phyloP scores from a whole-genome alignment of 2,797 vertebrate genomes.

The Naso thynnoides region DNA sequence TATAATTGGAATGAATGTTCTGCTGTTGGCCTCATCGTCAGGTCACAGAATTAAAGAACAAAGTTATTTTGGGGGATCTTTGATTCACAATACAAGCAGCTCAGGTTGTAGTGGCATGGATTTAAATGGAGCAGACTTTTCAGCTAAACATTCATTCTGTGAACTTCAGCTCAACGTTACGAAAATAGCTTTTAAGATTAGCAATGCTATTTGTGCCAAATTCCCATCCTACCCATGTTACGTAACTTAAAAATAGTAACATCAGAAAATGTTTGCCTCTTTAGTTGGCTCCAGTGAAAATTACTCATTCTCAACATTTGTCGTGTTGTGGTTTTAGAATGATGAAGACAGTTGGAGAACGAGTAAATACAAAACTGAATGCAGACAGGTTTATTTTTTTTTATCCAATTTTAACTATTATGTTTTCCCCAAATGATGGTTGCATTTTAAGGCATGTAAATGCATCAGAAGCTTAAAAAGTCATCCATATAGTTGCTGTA shows the following conservation, averaged over 20 bases:
- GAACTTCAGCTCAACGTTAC: not conserved
- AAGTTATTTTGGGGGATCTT: too few species aligned
- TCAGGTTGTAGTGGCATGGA: not conserved
- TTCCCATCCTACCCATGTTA: not conserved
- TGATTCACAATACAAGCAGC: not conserved
- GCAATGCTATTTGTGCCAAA: not conserved
- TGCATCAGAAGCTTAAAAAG: not conserved
- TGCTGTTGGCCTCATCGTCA: too few species aligned
- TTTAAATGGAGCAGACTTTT: not conserved
- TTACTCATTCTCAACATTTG: not conserved
- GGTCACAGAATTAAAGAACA: too few species aligned
- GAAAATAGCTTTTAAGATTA: not conserved
- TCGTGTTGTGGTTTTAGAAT: not conserved
- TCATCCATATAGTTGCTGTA: not conserved
- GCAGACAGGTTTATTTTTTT: too few species aligned
- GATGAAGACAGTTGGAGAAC: not conserved
- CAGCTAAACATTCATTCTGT: not conserved
- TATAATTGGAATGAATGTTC: too few species aligned
- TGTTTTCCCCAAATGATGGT: not conserved
- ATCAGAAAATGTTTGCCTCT: not conserved
- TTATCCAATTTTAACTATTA: not conserved
- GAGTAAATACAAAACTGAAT: too few species aligned
- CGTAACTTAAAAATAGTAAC: not conserved
- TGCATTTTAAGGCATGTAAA: not conserved
- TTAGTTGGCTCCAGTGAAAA: not conserved